Percentiles rank a stretch among this genome's conserved stretches.
These are phyloP conservation scores for Trichogramma pretiosum DNA, from an alignment of 1,140 invertebrate genomes.

Conservation along the genomic window DNA sequence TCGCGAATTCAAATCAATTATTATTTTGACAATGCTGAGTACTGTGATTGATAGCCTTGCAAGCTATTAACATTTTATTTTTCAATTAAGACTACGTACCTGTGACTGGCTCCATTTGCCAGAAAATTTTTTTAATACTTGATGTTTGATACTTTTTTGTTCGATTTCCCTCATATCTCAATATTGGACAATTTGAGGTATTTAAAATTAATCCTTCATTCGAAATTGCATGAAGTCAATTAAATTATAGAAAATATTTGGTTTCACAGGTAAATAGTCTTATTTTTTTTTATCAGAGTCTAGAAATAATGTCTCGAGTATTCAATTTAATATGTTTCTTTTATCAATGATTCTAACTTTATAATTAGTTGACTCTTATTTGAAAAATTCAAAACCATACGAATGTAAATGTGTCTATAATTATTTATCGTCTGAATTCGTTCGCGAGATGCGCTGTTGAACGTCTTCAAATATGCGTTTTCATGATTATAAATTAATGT, in stretches of 20 bases:
- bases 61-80: not conserved
- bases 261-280: constrained; percentile 14
- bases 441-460: constrained; percentile 19
- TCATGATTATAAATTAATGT: no score
- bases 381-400: no score
- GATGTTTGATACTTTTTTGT: no score
- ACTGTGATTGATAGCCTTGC: constrained; percentile 11
- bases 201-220: constrained; percentile 1
- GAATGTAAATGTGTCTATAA: no score
- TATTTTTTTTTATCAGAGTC: not conserved
- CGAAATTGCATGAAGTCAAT: not conserved
- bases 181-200: not conserved
- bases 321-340: constrained; percentile 7
- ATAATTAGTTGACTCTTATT: no score
- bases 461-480: constrained; percentile 13
- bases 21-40: constrained; percentile 5
- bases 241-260: not conserved
- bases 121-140: no score
- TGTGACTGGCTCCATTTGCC: constrained; percentile 14
- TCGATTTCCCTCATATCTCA: no score
- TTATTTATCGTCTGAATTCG: no score
- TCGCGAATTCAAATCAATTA: no score
- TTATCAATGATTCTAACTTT: no score
- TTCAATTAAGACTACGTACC: constrained; percentile 8
- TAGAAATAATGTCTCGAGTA: constrained; percentile 6